These are phyloP conservation scores for Drosophila bunnanda DNA, from an alignment of 2,888 invertebrate species.

Conservation along the genomic window DNA sequence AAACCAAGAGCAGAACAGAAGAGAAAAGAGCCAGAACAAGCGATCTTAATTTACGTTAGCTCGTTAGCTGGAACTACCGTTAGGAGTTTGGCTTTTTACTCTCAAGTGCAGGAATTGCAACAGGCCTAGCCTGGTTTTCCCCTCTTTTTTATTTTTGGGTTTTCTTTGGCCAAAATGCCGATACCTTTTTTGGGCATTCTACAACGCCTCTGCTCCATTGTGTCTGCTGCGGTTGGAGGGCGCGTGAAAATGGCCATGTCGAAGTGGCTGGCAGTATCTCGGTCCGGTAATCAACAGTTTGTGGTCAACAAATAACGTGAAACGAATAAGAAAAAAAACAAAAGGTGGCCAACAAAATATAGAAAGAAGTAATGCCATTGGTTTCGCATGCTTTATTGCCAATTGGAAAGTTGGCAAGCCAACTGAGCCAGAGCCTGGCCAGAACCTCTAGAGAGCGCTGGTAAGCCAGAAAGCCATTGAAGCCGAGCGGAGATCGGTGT, in stretches of 20 bases:
- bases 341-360: conserved; percentile 21
- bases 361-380: conserved; percentile 62
- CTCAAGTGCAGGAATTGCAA: conserved; percentile 25
- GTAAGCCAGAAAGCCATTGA: conserved; percentile 63
- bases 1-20: conserved; percentile 9
- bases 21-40: conserved; percentile 60
- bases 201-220: conserved; percentile 73
- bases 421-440: conserved; percentile 23
- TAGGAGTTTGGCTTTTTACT: conserved; percentile 57
- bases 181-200: conserved; percentile 76
- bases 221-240: conserved; percentile 63
- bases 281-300: conserved; percentile 76
- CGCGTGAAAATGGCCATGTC: conserved; percentile 76
- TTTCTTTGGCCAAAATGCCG: conserved; percentile 44
- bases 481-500: conserved; percentile 55
- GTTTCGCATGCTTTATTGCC: conserved; percentile 79
- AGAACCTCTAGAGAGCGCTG: conserved; percentile 27
- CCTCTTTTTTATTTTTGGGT: conserved; percentile 21
- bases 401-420: conserved; percentile 77
- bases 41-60: conserved; percentile 81
- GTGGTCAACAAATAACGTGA: conserved; percentile 65
- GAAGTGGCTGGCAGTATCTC: conserved; percentile 54
- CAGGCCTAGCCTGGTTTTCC: conserved; percentile 24
- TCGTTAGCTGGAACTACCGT: conserved; percentile 78
- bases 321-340: conserved; percentile 33